Conservation (phyloP, 2,113 vertebrate species). For the Taxidea taxus region DNA sequence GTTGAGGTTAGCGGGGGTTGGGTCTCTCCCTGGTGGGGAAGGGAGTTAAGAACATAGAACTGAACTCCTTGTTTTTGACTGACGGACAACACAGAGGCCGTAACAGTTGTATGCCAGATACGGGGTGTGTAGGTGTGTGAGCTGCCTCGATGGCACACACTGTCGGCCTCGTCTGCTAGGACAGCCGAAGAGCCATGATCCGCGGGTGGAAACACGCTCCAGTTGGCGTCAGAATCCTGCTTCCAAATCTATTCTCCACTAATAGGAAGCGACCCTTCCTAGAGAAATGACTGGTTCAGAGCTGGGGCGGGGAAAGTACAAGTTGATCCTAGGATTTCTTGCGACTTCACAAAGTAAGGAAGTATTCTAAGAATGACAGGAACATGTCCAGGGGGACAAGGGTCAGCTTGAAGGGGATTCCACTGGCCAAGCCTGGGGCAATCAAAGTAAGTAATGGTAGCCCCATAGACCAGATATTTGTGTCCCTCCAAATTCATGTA, state of each 20-base stretch:
- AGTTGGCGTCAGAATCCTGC: not conserved
- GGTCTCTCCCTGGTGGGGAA: not conserved
- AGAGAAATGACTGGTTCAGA: not conserved
- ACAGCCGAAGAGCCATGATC: not conserved
- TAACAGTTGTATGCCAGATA: too few relatives aligned
- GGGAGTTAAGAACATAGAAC: not conserved
- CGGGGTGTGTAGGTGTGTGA: not conserved
- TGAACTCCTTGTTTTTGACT: not conserved
- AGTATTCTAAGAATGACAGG: not conserved
- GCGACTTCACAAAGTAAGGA: not conserved
- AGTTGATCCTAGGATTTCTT: not conserved
- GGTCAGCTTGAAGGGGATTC: not conserved
- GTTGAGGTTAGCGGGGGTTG: not conserved
- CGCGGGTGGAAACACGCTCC: rapidly evolving
- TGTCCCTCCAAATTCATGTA: not conserved
- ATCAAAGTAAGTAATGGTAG: not conserved
- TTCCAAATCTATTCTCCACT: not conserved
- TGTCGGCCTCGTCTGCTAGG: not conserved
- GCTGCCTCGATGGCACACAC: too few relatives aligned
- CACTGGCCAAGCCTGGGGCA: not conserved
- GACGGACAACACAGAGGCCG: not conserved
- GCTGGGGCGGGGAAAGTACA: too few relatives aligned
- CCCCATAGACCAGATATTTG: not conserved
- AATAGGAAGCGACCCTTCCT: not conserved
- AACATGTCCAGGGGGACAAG: not conserved